Percentiles rank a stretch among this genome's conserved stretches.
Evolutionary conservation across 2,888 invertebrate species (phyloP).

Genomic region (Hecatera dysodea): DNA sequence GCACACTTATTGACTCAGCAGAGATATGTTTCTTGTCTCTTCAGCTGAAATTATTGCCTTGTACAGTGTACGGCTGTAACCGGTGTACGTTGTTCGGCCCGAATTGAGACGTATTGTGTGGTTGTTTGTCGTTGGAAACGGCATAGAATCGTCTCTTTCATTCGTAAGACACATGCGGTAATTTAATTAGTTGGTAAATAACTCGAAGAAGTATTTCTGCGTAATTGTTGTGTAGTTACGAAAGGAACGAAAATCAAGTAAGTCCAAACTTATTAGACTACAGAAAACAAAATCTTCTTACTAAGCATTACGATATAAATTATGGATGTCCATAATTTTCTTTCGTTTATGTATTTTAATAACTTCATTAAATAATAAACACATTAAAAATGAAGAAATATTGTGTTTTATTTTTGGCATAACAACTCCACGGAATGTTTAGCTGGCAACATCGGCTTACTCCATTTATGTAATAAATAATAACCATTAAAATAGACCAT

Average conservation of each 20-base stretch:
- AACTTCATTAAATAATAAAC: too few species aligned
- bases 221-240: too few species aligned
- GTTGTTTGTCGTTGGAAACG: neutral
- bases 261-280: too few species aligned
- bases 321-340: too few species aligned
- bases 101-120: constrained; percentile 14
- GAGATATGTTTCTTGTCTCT: constrained; percentile 64
- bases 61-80: constrained; percentile 16
- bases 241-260: too few species aligned
- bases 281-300: too few species aligned
- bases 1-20: constrained; percentile 60
- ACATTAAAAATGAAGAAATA: too few species aligned
- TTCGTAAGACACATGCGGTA: neutral
- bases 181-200: neutral
- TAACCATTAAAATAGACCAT: neutral
- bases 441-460: neutral
- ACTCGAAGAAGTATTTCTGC: too few species aligned
- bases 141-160: neutral
- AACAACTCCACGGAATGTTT: neutral
- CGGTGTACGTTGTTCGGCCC: constrained; percentile 25
- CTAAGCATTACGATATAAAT: too few species aligned
- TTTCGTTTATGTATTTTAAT: too few species aligned
- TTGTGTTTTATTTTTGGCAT: neutral
- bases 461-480: constrained; percentile 9
- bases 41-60: constrained; percentile 58